Evolutionary conservation across 2,888 invertebrate genomes (phyloP).

Genomic region (Lissocephala sabroskyi): DNA sequence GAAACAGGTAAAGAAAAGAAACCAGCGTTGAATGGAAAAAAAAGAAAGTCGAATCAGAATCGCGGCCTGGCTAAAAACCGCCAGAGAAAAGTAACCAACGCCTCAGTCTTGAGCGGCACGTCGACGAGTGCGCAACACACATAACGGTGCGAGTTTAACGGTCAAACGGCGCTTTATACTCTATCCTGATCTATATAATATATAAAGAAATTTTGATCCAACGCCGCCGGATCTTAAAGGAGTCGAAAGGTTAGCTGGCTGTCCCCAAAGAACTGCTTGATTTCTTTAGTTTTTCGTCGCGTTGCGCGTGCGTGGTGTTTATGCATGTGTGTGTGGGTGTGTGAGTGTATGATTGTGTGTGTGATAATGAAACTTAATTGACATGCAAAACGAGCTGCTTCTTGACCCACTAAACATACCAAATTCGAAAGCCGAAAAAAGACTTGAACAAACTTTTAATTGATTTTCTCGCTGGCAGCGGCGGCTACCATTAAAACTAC

Average conservation of each 20-base stretch:
- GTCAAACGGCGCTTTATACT: background rate
- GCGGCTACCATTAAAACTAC: too few species aligned
- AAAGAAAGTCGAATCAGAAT: conserved; percentile 51
- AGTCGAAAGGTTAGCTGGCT: too few species aligned
- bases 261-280: too few species aligned
- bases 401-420: conserved; percentile 21
- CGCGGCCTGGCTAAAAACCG: conserved; percentile 55
- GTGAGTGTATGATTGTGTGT: conserved; percentile 14
- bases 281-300: too few species aligned
- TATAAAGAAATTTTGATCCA: too few species aligned
- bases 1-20: conserved; percentile 21
- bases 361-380: conserved; percentile 31
- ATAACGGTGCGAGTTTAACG: background rate
- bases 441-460: conserved; percentile 46
- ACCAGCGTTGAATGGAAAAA: conserved; percentile 15
- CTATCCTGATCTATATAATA: too few species aligned
- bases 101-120: conserved; percentile 66
- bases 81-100: conserved; percentile 59
- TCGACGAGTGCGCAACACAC: conserved; percentile 50
- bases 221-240: too few species aligned
- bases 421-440: background rate
- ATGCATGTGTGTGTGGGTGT: conserved; percentile 4
- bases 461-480: conserved; percentile 44
- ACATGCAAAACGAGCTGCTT: conserved; percentile 31
- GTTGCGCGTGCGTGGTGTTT: conserved; percentile 1